These are phyloP conservation scores for Cantharis rufa DNA, from an alignment of 2,888 invertebrate species.

Conservation along the genomic window DNA sequence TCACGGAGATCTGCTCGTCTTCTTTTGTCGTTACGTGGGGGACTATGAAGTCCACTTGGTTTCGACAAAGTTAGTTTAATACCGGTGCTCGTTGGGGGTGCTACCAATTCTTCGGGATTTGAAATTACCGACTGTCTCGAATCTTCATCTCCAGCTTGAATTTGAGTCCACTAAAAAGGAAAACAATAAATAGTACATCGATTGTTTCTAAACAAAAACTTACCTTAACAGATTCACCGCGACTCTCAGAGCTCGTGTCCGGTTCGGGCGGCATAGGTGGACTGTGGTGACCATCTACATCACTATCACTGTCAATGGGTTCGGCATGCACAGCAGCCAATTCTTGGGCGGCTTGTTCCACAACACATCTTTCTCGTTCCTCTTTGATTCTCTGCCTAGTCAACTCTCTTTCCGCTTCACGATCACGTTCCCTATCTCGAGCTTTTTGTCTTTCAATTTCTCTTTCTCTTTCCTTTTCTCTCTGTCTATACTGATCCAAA, in stretches of 20 bases:
- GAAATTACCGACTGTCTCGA: conserved; percentile 55
- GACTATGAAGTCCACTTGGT: conserved; percentile 55
- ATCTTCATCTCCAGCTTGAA: conserved; percentile 56
- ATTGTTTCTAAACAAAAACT: conserved; percentile 5
- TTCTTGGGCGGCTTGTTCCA: conserved; percentile 63
- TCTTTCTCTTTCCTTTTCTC: conserved; percentile 63
- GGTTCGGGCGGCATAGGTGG: conserved; percentile 50
- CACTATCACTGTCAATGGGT: conserved; percentile 75
- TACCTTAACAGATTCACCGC: conserved; percentile 50
- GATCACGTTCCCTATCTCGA: conserved; percentile 81
- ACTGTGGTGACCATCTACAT: conserved; percentile 52
- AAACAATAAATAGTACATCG: background rate
- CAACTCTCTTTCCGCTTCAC: conserved; percentile 77
- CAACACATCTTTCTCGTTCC: conserved; percentile 56
- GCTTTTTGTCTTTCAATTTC: conserved; percentile 56
- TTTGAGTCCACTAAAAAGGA: conserved; percentile 51
- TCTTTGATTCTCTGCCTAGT: conserved; percentile 52
- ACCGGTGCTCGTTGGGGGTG: conserved; percentile 47
- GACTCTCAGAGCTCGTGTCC: conserved; percentile 45
- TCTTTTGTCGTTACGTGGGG: conserved; percentile 54
- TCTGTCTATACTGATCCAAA: conserved; percentile 64
- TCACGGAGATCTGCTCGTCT: conserved; percentile 79
- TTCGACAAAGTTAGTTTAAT: conserved; percentile 55
- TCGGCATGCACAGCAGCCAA: conserved; percentile 71
- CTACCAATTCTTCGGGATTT: conserved; percentile 49